phyloP scores from a whole-genome alignment of 1,140 invertebrate species.

The Eumaeus atala region DNA sequence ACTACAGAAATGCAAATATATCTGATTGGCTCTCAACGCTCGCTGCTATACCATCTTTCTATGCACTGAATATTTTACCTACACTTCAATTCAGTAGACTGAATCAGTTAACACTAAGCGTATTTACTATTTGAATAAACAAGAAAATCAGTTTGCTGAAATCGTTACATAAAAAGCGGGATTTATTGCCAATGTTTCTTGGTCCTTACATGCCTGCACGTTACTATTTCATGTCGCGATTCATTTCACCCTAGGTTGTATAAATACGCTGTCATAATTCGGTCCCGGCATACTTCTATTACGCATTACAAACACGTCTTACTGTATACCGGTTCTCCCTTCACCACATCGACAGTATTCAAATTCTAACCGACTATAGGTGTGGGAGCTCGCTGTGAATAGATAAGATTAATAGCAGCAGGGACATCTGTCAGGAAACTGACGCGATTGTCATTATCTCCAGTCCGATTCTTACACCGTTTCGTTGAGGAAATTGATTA shows the following conservation, averaged over 20 bases:
- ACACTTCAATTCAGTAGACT: constrained; percentile 30
- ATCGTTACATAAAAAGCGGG: constrained; percentile 34
- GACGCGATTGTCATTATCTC: constrained; percentile 29
- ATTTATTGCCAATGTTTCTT: constrained; percentile 38
- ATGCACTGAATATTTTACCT: constrained; percentile 35
- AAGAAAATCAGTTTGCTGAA: constrained; percentile 36
- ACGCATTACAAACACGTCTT: constrained; percentile 53
- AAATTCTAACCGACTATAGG: constrained; percentile 44
- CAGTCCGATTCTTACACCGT: constrained; percentile 26
- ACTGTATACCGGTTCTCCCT: constrained; percentile 35
- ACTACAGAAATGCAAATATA: constrained; percentile 56
- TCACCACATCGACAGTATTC: constrained; percentile 46
- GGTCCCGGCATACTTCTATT: constrained; percentile 32
- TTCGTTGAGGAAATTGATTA: too few species aligned
- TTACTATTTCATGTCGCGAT: constrained; percentile 32
- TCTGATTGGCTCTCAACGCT: constrained; percentile 44
- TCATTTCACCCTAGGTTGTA: constrained; percentile 25
- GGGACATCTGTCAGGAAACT: constrained; percentile 33
- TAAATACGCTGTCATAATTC: constrained; percentile 30
- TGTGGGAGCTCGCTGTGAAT: constrained; percentile 43
- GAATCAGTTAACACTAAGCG: constrained; percentile 32
- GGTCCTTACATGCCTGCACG: constrained; percentile 25
- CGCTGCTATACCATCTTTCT: constrained; percentile 35
- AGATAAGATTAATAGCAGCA: constrained; percentile 56
- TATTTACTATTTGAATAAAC: constrained; percentile 40